phyloP scores from a whole-genome alignment of 2,113 vertebrate species.

The Pygoscelis adeliae region DNA sequence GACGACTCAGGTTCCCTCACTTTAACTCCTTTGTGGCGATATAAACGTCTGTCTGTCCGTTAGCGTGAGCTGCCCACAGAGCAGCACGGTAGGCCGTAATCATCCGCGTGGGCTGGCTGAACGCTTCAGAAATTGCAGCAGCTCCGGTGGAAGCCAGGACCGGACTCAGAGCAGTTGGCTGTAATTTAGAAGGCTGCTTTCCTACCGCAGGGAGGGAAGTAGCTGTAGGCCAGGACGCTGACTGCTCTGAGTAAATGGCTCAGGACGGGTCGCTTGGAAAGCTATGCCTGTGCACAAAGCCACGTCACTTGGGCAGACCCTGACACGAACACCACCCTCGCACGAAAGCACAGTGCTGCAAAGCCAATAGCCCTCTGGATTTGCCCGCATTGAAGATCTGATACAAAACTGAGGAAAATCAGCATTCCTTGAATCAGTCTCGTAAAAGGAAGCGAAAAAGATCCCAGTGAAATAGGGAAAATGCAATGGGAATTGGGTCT shows the following conservation, averaged over 20 bases:
- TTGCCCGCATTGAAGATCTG: neutral
- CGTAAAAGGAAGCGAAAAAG: neutral
- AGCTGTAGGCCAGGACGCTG: neutral
- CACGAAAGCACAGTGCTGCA: neutral
- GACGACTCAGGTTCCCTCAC: neutral
- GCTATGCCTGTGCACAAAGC: neutral
- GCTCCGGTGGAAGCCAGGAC: neutral
- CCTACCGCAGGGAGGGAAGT: neutral
- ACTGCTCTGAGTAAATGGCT: neutral
- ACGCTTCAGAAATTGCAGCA: neutral
- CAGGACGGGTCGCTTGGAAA: neutral
- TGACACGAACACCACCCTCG: neutral
- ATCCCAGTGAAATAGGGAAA: neutral
- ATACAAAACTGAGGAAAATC: neutral
- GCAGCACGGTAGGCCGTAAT: accelerated
- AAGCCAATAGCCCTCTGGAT: neutral
- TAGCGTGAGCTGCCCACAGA: neutral
- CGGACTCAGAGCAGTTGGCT: neutral
- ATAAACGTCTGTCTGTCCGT: neutral
- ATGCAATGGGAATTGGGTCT: neutral
- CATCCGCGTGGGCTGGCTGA: neutral
- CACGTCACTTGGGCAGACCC: neutral
- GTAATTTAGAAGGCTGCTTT: neutral
- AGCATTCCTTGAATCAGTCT: neutral
- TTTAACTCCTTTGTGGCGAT: neutral